Evolutionary conservation across 2,797 vertebrate species (phyloP).

Genomic region (Acipenser ruthenus): DNA sequence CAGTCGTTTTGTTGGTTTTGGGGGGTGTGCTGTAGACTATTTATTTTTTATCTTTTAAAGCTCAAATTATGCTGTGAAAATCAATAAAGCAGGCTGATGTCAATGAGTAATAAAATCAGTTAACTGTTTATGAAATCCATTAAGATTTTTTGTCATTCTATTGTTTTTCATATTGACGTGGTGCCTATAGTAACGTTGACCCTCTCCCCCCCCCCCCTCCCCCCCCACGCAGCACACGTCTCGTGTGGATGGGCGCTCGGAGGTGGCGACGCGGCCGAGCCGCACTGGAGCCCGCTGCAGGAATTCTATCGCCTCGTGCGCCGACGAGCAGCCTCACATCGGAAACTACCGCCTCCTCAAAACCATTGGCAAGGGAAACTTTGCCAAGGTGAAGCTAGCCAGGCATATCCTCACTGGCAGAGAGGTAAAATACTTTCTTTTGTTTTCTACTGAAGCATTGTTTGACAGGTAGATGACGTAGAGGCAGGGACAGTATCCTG

Average conservation of each 20-base stretch:
- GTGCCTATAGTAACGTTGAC: no score
- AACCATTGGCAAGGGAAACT: conserved; percentile 97
- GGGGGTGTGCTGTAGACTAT: no score
- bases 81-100: no score
- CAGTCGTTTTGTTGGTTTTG: no score
- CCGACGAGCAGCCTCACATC: conserved; percentile 88
- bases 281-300: conserved; percentile 81
- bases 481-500: no score
- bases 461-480: no score
- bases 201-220: conserved; percentile 18
- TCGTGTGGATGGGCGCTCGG: conserved; percentile 83
- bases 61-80: no score
- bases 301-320: conserved; percentile 73
- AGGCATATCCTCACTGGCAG: conserved; percentile 93
- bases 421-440: conserved; percentile 68
- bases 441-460: not conserved
- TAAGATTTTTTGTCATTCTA: no score
- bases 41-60: no score
- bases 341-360: conserved; percentile 96
- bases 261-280: conserved; percentile 80
- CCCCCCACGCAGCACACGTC: conserved; percentile 70
- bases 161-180: no score
- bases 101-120: no score
- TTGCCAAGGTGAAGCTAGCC: conserved; percentile 94
- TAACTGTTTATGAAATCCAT: no score